These are phyloP conservation scores for Ceramica pisi DNA, from an alignment of 2,888 invertebrate genomes.

Conservation along the genomic window DNA sequence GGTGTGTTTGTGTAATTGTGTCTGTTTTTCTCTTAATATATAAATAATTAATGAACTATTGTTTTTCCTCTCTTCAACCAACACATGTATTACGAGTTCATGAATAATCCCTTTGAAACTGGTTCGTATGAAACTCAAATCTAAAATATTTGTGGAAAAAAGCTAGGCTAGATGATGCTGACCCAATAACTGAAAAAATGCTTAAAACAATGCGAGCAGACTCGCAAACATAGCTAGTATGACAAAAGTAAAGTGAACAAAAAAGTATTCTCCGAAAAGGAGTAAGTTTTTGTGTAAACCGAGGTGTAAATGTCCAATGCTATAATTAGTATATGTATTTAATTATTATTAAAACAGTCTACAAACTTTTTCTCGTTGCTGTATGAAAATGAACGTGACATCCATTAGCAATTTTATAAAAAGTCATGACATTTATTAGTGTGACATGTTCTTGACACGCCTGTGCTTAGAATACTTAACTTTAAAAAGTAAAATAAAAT, in stretches of 20 bases:
- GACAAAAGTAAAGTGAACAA: not conserved
- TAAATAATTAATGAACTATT: not conserved
- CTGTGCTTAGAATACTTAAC: conserved; percentile 5
- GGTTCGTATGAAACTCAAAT: not conserved
- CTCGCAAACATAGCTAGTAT: not conserved
- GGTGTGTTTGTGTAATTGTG: not conserved
- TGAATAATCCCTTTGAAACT: not conserved
- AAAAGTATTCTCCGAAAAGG: not conserved
- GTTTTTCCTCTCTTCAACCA: too few species aligned
- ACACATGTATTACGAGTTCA: not conserved
- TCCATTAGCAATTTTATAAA: not conserved
- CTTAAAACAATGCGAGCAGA: not conserved
- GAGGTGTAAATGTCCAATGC: conserved; percentile 20
- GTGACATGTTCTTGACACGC: not conserved
- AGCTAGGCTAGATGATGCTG: not conserved
- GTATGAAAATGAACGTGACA: conserved; percentile 3
- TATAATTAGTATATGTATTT: conserved; percentile 2
- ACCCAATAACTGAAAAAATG: not conserved
- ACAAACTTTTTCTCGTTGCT: not conserved
- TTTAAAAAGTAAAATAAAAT: not conserved
- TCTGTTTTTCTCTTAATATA: not conserved
- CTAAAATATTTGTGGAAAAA: not conserved
- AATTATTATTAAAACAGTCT: not conserved
- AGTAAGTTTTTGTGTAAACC: not conserved
- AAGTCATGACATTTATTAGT: conserved; percentile 35